Conservation (phyloP, 1,140 invertebrate genomes). For the Orius laevigatus region DNA sequence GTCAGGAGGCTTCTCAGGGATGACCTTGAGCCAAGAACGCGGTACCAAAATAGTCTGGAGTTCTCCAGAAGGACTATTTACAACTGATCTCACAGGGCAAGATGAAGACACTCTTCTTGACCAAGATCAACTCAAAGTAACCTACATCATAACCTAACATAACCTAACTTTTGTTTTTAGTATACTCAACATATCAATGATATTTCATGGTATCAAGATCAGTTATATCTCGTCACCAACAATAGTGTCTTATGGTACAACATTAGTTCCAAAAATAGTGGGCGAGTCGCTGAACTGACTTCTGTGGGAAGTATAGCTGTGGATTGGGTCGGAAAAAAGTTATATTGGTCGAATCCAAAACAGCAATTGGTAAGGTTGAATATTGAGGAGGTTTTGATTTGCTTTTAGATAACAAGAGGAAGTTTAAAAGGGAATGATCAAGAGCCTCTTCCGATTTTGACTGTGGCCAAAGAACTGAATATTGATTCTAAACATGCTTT, state of each 20-base stretch:
- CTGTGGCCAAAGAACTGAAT: slow-evolving; percentile 58
- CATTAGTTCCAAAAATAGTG: slow-evolving; percentile 36
- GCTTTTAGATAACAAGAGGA: slow-evolving; percentile 31
- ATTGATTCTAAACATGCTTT: slow-evolving; percentile 66
- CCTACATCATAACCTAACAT: slow-evolving; percentile 5
- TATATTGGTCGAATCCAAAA: slow-evolving; percentile 80
- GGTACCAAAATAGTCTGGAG: slow-evolving; percentile 20
- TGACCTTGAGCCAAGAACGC: slow-evolving; percentile 34
- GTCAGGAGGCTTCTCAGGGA: slow-evolving; percentile 54
- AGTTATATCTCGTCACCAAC: slow-evolving; percentile 56
- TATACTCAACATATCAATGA: slow-evolving; percentile 38
- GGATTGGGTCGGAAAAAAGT: slow-evolving; percentile 72
- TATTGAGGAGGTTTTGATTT: slow-evolving; percentile 3
- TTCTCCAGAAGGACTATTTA: slow-evolving; percentile 41
- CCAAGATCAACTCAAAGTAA: slow-evolving; percentile 32
- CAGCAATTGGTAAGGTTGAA: slow-evolving; percentile 49
- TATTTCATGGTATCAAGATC: slow-evolving; percentile 49
- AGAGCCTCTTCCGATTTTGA: slow-evolving; percentile 59
- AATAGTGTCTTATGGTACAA: slow-evolving; percentile 56
- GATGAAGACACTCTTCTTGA: slow-evolving; percentile 45
- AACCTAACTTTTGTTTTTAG: slow-evolving; percentile 14
- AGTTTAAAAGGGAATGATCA: slow-evolving; percentile 47
- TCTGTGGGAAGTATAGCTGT: slow-evolving; percentile 63
- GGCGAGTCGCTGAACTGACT: slow-evolving; percentile 40
- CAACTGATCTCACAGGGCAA: slow-evolving; percentile 57